Conservation (phyloP, 2,113 vertebrate species). For the Neolamprologus toae region DNA sequence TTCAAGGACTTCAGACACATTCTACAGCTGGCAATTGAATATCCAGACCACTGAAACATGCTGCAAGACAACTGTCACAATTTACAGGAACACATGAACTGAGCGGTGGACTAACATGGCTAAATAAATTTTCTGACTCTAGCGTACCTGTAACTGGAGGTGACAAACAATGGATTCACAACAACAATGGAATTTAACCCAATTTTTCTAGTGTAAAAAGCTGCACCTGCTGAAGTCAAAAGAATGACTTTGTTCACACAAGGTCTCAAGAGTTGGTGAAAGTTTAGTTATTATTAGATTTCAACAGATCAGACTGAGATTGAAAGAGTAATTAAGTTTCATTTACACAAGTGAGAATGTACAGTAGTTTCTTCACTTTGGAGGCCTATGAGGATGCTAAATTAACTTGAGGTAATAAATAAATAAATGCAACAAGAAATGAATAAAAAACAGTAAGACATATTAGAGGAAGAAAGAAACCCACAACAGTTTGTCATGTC, state of each 20-base stretch:
- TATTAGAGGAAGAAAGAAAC: not conserved
- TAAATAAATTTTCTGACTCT: not conserved
- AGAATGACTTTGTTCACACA: not conserved
- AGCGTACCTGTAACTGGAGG: not conserved
- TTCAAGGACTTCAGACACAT: not conserved
- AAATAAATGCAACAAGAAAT: not conserved
- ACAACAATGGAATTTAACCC: not conserved
- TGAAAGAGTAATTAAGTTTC: not conserved
- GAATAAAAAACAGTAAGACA: not conserved
- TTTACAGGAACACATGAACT: not conserved
- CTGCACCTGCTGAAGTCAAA: not conserved
- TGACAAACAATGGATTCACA: not conserved
- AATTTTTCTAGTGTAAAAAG: not conserved
- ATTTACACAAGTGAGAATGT: not conserved
- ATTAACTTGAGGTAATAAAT: not conserved
- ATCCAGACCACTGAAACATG: not conserved
- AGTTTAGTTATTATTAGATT: not conserved
- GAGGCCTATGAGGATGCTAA: not conserved
- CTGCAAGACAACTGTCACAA: not conserved
- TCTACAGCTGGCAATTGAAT: not conserved
- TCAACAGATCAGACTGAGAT: not conserved
- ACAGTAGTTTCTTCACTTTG: not conserved
- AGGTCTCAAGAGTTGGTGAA: not conserved
- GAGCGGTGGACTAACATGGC: rapidly evolving
- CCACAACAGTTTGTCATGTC: not conserved